Base-by-base conservation (phyloP, 2,888 invertebrate genomes). In the Cetonia aurata region DNA sequence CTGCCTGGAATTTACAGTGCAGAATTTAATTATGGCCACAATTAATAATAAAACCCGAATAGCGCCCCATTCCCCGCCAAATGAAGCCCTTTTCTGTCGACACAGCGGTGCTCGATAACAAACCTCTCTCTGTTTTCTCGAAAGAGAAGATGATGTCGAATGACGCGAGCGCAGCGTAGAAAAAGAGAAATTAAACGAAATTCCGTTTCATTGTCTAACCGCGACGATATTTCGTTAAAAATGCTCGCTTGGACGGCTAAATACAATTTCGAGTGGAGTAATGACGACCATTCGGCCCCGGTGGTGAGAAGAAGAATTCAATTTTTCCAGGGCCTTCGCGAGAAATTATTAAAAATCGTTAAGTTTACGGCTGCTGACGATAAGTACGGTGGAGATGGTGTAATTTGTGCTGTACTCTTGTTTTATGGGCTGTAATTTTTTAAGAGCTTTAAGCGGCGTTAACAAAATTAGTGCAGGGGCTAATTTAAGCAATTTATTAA, bases 31-130 rank as follows among this genome's bases (percentile, higher is more conserved):
- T 67, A 67, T 53, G 44, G 13, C 25, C 67, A 55, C 56, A 25
- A 67, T 67, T 67, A 67, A 67, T 67, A 56, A 67, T 67, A 55
- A 67, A 55, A 67, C 37, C 52, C 56, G 50, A 67, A 44, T 33
- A 67, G 44, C 25, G 42, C 12, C 33, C 33, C 33, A 48, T 62
- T 19, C 31, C 42, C 25, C n/a, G 13, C 19, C 13, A 46, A 56
- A 56, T 41, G 41, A 56, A 41, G 56, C 56, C 15, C 37, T 56
- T 25, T 46, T 31, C 46, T 25, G 25, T 25, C 25, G 25, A 25
- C 25, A 25, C 25, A 25, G 25, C 25, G 3, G 25, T 4, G 25
- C 25, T 3, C 46, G 13, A 19, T 19, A 15, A 8, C 25, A 13
- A 13, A 13, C n/a, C 59, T n/a, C 15, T 25, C 59, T 25, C 10